Conservation (phyloP, 2,888 invertebrate genomes). For the Invenusta paracnida region DNA sequence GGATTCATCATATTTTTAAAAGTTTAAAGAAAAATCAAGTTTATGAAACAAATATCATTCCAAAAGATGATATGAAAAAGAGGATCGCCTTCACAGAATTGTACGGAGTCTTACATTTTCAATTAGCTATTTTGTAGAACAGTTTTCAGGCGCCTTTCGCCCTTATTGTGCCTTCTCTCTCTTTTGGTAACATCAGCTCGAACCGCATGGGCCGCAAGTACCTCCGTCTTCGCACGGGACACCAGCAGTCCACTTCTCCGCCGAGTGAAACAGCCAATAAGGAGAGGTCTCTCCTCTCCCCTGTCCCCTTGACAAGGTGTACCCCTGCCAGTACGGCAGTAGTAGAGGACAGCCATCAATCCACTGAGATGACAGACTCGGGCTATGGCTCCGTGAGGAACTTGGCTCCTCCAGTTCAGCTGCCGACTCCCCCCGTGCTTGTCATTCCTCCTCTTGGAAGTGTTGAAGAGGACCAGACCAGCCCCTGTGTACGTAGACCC, state of each 20-base stretch:
- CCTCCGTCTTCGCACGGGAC: not conserved
- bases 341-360: not conserved
- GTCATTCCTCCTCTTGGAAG: too few species aligned
- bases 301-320: too few species aligned
- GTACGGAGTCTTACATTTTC: not conserved
- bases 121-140: too few species aligned
- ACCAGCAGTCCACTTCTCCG: too few species aligned
- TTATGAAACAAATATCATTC: not conserved
- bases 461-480: too few species aligned
- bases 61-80: not conserved
- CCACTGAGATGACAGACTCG: conserved; percentile 8
- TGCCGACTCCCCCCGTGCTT: too few species aligned
- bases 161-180: not conserved
- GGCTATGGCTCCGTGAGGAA: not conserved
- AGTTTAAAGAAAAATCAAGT: not conserved
- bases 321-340: not conserved
- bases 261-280: too few species aligned
- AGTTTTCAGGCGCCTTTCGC: too few species aligned
- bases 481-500: too few species aligned
- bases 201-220: not conserved
- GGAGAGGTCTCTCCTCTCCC: too few species aligned
- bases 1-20: not conserved
- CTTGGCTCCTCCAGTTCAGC: too few species aligned
- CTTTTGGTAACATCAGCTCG: not conserved
- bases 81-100: not conserved